Evolutionary conservation across 2,888 invertebrate species (phyloP).

Genomic region (Platerodrilus igneus): DNA sequence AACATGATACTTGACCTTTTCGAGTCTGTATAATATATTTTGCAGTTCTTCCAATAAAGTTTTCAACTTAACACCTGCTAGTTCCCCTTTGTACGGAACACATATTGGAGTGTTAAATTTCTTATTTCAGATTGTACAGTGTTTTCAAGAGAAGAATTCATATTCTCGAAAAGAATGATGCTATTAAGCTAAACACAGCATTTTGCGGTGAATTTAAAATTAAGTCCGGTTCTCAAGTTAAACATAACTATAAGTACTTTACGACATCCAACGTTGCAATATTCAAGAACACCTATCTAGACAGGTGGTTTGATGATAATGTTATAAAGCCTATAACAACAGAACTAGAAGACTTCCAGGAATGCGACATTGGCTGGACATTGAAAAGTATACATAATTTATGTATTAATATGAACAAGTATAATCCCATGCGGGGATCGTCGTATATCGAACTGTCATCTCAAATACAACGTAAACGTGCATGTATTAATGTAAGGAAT

Average conservation of each 20-base stretch:
- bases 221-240: background rate
- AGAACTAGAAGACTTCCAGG: slow-evolving; percentile 2
- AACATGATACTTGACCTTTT: too few species aligned
- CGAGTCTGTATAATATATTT: too few species aligned
- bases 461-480: slow-evolving; percentile 1
- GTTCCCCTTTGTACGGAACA: too few species aligned
- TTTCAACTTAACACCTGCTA: too few species aligned
- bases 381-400: slow-evolving; percentile 4
- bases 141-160: too few species aligned
- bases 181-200: too few species aligned
- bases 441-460: background rate
- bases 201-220: slow-evolving; percentile 4
- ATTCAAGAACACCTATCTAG: slow-evolving; percentile 1
- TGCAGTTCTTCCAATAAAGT: too few species aligned
- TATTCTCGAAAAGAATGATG: too few species aligned
- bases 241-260: background rate
- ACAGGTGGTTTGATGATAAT: slow-evolving; percentile 2
- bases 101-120: too few species aligned
- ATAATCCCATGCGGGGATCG: background rate
- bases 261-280: background rate
- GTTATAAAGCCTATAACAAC: background rate
- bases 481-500: slow-evolving; percentile 3
- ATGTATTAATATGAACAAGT: slow-evolving; percentile 1
- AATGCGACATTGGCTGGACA: slow-evolving; percentile 2
- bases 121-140: too few species aligned